Base-by-base conservation (phyloP, 2,888 invertebrate species). In the Thereva nobilitata region DNA sequence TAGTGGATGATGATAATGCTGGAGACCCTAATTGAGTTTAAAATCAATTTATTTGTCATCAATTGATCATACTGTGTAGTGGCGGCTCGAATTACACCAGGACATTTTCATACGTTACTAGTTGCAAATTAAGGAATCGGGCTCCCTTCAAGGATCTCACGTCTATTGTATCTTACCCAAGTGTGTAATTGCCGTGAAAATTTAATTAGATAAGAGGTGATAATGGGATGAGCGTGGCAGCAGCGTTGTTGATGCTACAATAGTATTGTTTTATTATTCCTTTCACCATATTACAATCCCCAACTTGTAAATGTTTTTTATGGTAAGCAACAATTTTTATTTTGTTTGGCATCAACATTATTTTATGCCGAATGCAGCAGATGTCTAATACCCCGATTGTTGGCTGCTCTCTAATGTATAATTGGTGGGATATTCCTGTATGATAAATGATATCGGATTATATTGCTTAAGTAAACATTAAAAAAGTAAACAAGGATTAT, bases 161-260 rank as follows among this genome's bases (percentile, higher is more conserved):
- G 23, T 23, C 23, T 23, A 23, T 23, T 23, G 23, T 23, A 23
- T 23, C 23, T 23, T 23, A 23, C 50, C 47, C 45, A 23, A 54
- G 69, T 70, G 75, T 77, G 76, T 77, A 80, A 80, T 79, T 78
- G 76, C 78, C 79, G 80, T 79, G 77, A 73, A 80, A 80, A 80
- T 80, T 80, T 79, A 80, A 80, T 80, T 79, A 79, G 75, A 63
- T 67, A 63, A 68, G 68, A 71, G 67, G 70, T 72, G 71, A 67
- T 71, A 71, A 72, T 71, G 54, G 50, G 38, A 50, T 61, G 9
- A 41, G 40, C 59, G 8, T 12, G 40, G n/a, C 40, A 38, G 5
- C 8, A 42, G 42, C 8, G 42, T 42, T 42, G 7, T 23, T 23
- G 23, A 23, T 23, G 23, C 23, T 23, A 2, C 1, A 23, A 23